Evolutionary conservation across 2,113 vertebrate genomes (phyloP).

Genomic region (Rousettus leschenaultii): DNA sequence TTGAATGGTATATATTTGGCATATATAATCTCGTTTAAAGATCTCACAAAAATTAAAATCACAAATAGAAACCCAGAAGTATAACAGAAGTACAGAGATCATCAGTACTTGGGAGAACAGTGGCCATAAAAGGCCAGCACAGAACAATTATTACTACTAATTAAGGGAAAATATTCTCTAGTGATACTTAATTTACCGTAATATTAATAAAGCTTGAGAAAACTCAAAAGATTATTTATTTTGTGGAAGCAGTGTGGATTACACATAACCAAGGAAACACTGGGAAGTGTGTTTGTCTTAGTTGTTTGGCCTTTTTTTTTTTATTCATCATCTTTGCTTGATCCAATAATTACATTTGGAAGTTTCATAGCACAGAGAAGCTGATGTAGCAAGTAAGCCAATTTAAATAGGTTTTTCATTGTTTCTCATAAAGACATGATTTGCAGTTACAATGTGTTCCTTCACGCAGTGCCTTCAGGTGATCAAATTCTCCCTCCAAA

Average conservation of each 20-base stretch:
- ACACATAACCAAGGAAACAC: not conserved
- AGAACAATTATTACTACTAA: not conserved
- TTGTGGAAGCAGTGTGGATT: not conserved
- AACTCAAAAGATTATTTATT: not conserved
- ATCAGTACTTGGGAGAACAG: not conserved
- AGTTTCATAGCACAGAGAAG: slow-evolving; percentile 37
- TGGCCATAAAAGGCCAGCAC: not conserved
- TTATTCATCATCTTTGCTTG: slow-evolving; percentile 39
- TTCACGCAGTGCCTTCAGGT: not conserved
- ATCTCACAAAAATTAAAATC: not conserved
- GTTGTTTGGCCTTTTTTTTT: not conserved
- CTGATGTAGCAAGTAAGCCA: not conserved
- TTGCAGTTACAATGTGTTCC: slow-evolving; percentile 33
- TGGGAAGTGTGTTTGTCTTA: not conserved
- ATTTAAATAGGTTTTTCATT: slow-evolving; percentile 20
- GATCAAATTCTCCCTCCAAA: slow-evolving; percentile 26
- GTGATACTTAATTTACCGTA: not conserved
- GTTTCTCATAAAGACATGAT: slow-evolving; percentile 59
- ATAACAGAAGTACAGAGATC: not conserved
- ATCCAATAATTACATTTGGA: slow-evolving; percentile 50
- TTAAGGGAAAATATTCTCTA: slow-evolving; percentile 6
- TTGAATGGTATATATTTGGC: not conserved
- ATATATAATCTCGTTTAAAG: not conserved
- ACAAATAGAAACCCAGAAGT: not conserved
- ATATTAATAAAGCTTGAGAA: not conserved